Base-by-base conservation (phyloP, 2,113 vertebrate genomes). In the Neopipo cinnamomea region DNA sequence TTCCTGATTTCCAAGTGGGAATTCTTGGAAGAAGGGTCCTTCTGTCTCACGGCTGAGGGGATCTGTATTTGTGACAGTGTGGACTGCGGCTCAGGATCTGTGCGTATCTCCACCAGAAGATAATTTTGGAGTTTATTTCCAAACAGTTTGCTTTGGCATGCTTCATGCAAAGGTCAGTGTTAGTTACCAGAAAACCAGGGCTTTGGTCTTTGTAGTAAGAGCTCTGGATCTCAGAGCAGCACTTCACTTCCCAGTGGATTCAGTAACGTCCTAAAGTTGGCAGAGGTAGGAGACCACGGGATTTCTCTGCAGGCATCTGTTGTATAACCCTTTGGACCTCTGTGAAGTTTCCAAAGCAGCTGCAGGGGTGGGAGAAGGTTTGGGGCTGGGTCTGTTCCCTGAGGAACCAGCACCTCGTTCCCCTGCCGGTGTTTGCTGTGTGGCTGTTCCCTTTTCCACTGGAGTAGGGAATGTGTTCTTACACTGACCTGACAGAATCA, bases 351-450 rank as follows among this genome's bases (percentile, higher is more conserved):
- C 65, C 41, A 30, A 19, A 47, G 74, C 58, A 73, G 27, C 52
- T n/a, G 2, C 27, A 71, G 49, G 49, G 35, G 3, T 11, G 37
- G 41, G 53, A 65, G 1, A 58, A 44, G 67, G 14, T 5, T 8
- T 28, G 50, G 47, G 52, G 1, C 11, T 4, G 2, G 3, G 5
- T 22, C 13, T 61, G 62, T 12, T 28, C 31, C 0, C 63, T 13
- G 66, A 52, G 62, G n/a, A 66, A 58, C 14, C 8, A 30, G 46
- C 49, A 13, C 44, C 67, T 76, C 1, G 0, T 2, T 20, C n/a
- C 16, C 0, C 53, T 33, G 8, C n/a, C 86, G 55, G 6, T 11
- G 2, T 9, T 50, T 1, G 0, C 65, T 62, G 37, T 11, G 0
- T 4, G 31, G 3, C 22, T 58, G 31, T 33, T n/a, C 44, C 31